Conservation (phyloP, 2,113 vertebrate species). For the Anguilla japonica region DNA sequence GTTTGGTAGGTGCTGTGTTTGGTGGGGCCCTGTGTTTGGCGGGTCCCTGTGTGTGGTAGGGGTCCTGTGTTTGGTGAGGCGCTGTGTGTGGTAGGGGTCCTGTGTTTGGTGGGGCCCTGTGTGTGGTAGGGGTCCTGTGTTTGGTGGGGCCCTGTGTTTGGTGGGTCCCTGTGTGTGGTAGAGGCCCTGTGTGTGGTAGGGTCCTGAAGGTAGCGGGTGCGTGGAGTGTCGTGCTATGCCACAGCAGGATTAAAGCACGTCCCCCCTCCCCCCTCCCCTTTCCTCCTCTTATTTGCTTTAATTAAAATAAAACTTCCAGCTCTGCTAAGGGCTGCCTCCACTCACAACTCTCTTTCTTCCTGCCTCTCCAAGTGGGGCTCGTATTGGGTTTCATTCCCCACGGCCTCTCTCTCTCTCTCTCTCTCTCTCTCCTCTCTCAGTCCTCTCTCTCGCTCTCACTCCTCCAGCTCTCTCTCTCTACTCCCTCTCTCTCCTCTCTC, state of each 20-base stretch:
- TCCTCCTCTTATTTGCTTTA: constrained; percentile 64
- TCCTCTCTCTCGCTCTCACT: not conserved
- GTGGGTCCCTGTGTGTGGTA: not conserved
- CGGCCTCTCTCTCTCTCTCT: constrained; percentile 23
- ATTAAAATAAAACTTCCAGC: constrained; percentile 66
- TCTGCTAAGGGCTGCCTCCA: constrained; percentile 42
- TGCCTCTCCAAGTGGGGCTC: constrained; percentile 27
- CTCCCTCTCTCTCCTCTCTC: constrained; percentile 6
- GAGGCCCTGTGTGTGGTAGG: not conserved
- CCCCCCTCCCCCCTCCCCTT: constrained; percentile 40
- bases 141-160: not conserved
- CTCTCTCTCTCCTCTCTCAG: no score
- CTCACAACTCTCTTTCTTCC: constrained; percentile 48
- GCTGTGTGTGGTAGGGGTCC: no score
- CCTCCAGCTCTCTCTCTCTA: constrained; percentile 3
- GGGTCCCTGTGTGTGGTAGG: no score
- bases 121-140: no score
- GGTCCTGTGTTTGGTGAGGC: no score
- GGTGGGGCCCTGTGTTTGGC: no score
- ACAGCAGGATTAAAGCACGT: constrained; percentile 66
- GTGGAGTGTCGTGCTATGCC: constrained; percentile 51
- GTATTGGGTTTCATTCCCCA: constrained; percentile 38
- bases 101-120: no score
- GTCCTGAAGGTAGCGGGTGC: constrained; percentile 7
- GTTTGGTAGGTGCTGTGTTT: no score